A percentile compares a stretch with the other conserved stretches of the same genome.
phyloP scores from a whole-genome alignment of 2,113 vertebrate species.

The Sander vitreus region DNA sequence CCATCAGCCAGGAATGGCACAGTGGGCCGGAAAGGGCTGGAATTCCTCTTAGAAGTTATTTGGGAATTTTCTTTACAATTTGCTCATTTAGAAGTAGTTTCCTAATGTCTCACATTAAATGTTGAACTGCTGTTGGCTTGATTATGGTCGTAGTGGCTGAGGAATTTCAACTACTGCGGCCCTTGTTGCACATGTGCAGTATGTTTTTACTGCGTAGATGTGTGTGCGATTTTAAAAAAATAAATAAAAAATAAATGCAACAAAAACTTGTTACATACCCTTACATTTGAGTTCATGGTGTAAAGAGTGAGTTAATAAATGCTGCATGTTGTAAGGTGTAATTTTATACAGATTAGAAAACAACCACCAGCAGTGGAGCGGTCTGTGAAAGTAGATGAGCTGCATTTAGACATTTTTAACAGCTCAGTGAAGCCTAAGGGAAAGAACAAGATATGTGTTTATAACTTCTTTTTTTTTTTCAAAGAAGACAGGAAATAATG shows the following conservation, averaged over 20 bases:
- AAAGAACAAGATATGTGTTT: background rate
- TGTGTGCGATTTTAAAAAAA: background rate
- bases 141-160: background rate
- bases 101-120: slow-evolving; percentile 26
- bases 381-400: slow-evolving; percentile 31
- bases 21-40: slow-evolving; percentile 72
- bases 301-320: slow-evolving; percentile 12
- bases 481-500: background rate
- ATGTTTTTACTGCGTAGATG: background rate
- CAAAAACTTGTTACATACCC: background rate
- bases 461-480: background rate
- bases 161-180: slow-evolving; percentile 36
- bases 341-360: slow-evolving; percentile 33
- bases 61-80: slow-evolving; percentile 70
- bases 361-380: slow-evolving; percentile 13
- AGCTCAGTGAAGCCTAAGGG: slow-evolving; percentile 26
- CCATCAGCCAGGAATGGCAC: slow-evolving; percentile 71
- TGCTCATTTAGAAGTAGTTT: slow-evolving; percentile 51
- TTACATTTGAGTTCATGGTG: background rate
- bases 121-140: slow-evolving; percentile 8
- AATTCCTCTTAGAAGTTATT: slow-evolving; percentile 72
- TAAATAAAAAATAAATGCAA: background rate
- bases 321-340: slow-evolving; percentile 4
- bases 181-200: slow-evolving; percentile 44
- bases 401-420: slow-evolving; percentile 43